phyloP scores from a whole-genome alignment of 2,888 invertebrate genomes.

The Drosophila kokeensis region DNA sequence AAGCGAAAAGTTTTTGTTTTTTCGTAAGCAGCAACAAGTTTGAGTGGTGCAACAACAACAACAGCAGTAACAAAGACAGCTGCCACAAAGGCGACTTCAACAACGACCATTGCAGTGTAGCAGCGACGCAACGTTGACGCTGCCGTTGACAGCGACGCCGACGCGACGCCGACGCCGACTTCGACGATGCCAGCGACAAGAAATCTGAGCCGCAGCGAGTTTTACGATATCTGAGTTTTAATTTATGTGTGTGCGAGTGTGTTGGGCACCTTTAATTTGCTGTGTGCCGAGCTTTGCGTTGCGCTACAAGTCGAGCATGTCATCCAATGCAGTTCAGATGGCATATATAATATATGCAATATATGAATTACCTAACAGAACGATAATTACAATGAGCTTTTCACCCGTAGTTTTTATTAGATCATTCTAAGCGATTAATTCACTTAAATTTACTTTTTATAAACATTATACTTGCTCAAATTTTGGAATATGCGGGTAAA shows the following conservation, averaged over 20 bases:
- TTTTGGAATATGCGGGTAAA: too few relatives aligned
- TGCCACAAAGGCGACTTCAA: conserved; percentile 57
- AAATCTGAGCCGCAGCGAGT: conserved; percentile 65
- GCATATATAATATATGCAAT: not conserved
- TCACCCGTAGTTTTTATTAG: not conserved
- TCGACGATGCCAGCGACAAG: conserved; percentile 30
- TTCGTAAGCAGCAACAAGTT: conserved; percentile 70
- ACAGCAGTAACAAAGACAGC: conserved; percentile 37
- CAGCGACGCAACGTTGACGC: conserved; percentile 16
- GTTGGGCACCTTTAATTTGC: conserved; percentile 65
- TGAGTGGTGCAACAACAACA: conserved; percentile 75
- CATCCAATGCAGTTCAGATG: not conserved
- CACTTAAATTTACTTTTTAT: not conserved
- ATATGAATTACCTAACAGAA: not conserved
- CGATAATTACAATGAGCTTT: not conserved
- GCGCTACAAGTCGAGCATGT: conserved; percentile 39
- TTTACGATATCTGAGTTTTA: conserved; percentile 70
- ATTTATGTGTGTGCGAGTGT: conserved; percentile 58
- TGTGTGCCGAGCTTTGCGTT: conserved; percentile 53
- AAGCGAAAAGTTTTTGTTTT: conserved; percentile 60
- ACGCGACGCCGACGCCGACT: conserved; percentile 5
- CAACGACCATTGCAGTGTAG: conserved; percentile 43
- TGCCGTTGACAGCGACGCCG: conserved; percentile 6
- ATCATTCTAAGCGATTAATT: not conserved
- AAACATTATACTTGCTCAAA: not conserved